Conservation (phyloP, 2,797 vertebrate genomes). For the Notamacropus eugenii region DNA sequence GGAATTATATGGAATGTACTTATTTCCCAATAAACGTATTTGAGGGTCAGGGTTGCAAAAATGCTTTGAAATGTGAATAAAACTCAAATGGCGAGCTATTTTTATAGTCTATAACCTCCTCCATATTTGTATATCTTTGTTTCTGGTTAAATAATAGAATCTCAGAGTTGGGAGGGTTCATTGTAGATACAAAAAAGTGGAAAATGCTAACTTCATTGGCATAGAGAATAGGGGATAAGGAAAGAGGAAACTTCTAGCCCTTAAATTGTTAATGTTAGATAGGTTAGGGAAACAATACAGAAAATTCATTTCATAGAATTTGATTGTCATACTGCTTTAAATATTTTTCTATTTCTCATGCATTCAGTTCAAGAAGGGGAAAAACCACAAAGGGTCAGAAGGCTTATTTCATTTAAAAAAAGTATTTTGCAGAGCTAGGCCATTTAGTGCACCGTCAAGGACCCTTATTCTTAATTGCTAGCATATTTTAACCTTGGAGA, state of each 20-base stretch:
- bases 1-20: not conserved
- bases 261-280: not conserved
- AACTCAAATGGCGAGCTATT: not conserved
- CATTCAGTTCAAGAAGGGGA: not conserved
- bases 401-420: conserved; percentile 50
- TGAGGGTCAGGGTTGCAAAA: not conserved
- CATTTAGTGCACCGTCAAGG: conserved; percentile 19
- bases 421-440: not conserved
- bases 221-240: not conserved
- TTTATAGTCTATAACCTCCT: not conserved
- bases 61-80: not conserved
- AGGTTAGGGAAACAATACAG: not conserved
- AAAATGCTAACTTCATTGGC: not conserved
- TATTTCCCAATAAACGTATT: not conserved
- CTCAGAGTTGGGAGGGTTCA: not conserved
- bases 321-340: not conserved
- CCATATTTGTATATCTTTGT: not conserved
- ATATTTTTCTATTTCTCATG: not conserved
- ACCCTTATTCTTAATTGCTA: not conserved
- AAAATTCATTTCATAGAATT: conserved; percentile 7
- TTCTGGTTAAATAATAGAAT: not conserved
- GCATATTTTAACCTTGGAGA: conserved; percentile 7
- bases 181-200: not conserved
- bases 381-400: conserved; percentile 13
- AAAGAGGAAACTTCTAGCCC: not conserved